Base-by-base conservation (phyloP, 2,113 vertebrate genomes). In the Tychaedon coryphoeus region DNA sequence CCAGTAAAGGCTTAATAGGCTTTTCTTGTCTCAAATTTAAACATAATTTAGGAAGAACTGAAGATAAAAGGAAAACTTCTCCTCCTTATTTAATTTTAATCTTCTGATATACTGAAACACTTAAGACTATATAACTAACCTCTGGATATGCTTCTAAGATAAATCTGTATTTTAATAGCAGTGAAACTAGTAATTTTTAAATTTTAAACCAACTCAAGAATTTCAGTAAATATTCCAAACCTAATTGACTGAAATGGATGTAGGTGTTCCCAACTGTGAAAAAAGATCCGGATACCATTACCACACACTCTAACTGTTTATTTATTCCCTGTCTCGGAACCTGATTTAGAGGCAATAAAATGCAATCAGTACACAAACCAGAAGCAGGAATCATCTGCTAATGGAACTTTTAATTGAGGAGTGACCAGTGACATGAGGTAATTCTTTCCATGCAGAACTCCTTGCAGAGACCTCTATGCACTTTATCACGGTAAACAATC, bases 291-390 rank as follows among this genome's bases (percentile, higher is more conserved):
- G 98, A 97, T 98, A 98, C 98, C 98, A 99, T 99, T 99, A 99
- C 98, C 98, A 97, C 98, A 98, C 97, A 98, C 98, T 98, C 98
- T 98, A 97, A 98, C 97, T 98, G 98, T 98, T 99, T 99, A 99
- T 99, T 99, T 99, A 99, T 98, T 99, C 98, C 98, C 98, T 95
- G 98, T 98, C 98, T 89, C 90, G 95, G 94, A 97, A 75, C 62
- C 98, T 99, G 99, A 99, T 99, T 99, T 99, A 99, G 97, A 98
- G 97, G 97, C 97, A 97, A 97, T 97, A 97, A 98, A 99, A 99
- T 97, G 98, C 98, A 98, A 98, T 98, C 97, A 95, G 97, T 98
- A 98, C 98, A 98, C 98, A 98, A 98, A 98, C 98, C 98, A 97
- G 98, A 98, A 97, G 97, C 97, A 98, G 97, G 98, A 99, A 99